Evolutionary conservation across 2,797 vertebrate genomes (phyloP).

Genomic region (Neosalanx taihuensis): DNA sequence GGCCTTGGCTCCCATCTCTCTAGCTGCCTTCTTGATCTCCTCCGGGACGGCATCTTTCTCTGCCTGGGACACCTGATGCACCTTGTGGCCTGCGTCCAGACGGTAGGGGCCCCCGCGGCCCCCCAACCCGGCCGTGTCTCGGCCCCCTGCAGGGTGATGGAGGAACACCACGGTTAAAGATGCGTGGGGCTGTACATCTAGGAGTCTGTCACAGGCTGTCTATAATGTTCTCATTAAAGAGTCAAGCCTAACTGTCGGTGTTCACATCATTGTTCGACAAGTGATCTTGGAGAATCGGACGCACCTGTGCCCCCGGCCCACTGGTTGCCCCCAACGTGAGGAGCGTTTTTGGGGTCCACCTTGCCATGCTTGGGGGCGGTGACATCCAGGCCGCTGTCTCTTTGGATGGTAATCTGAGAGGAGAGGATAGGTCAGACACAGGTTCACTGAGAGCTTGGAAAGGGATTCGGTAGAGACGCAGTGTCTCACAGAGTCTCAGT

Average conservation of each 20-base stretch:
- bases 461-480: no score
- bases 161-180: not conserved
- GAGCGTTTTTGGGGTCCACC: slow-evolving; percentile 81
- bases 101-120: slow-evolving; percentile 95
- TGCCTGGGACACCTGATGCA: slow-evolving; percentile 88
- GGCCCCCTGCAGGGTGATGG: slow-evolving; percentile 76
- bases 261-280: no score
- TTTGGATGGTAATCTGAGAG: slow-evolving; percentile 88
- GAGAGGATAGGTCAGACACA: slow-evolving; percentile 19
- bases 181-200: not conserved
- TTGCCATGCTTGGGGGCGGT: slow-evolving; percentile 91
- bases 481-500: not conserved
- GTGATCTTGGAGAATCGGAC: slow-evolving; percentile 7
- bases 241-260: no score
- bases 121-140: slow-evolving; percentile 94
- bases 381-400: slow-evolving; percentile 87
- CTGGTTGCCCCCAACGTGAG: slow-evolving; percentile 92
- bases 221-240: no score
- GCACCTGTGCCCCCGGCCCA: slow-evolving; percentile 96
- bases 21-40: slow-evolving; percentile 87
- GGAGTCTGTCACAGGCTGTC: no score
- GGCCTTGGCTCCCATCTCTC: slow-evolving; percentile 91
- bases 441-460: not conserved
- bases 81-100: slow-evolving; percentile 88
- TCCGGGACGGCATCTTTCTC: slow-evolving; percentile 95